phyloP scores from a whole-genome alignment of 2,888 invertebrate genomes.

The Scrobipalpa atriplicella region DNA sequence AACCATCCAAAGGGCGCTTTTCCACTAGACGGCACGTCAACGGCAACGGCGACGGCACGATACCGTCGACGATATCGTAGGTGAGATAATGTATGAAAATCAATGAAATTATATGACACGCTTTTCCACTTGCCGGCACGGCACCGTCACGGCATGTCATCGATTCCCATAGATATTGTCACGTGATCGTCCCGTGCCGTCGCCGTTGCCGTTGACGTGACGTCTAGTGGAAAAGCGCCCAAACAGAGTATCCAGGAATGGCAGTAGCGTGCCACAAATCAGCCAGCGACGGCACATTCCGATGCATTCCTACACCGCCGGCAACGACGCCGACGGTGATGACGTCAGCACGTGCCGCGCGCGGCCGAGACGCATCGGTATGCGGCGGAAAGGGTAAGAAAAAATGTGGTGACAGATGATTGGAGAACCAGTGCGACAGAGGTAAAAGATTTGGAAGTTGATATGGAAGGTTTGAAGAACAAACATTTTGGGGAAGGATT shows the following conservation, averaged over 20 bases:
- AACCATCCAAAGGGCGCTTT: too few relatives aligned
- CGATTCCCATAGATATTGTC: too few relatives aligned
- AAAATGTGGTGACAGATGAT: not conserved
- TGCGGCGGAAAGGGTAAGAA: conserved; percentile 12
- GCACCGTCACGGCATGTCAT: too few relatives aligned
- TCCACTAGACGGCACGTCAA: conserved; percentile 1
- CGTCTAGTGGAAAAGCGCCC: too few relatives aligned
- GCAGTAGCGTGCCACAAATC: conserved; percentile 33
- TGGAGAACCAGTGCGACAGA: not conserved
- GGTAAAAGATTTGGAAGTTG: too few relatives aligned
- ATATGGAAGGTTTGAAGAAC: not conserved
- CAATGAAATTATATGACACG: too few relatives aligned
- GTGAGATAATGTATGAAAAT: too few relatives aligned
- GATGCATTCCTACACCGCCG: conserved; percentile 26
- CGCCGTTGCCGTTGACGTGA: conserved; percentile 24
- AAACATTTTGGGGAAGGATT: too few relatives aligned
- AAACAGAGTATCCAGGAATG: not conserved
- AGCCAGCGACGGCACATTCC: conserved; percentile 26
- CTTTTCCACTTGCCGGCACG: too few relatives aligned
- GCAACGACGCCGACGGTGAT: conserved; percentile 21
- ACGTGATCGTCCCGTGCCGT: too few relatives aligned
- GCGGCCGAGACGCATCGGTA: conserved; percentile 1
- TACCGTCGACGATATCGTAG: too few relatives aligned
- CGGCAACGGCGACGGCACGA: too few relatives aligned
- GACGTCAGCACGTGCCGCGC: conserved; percentile 25